phyloP scores from a whole-genome alignment of 2,113 vertebrate species.

The Oryzias woworae region DNA sequence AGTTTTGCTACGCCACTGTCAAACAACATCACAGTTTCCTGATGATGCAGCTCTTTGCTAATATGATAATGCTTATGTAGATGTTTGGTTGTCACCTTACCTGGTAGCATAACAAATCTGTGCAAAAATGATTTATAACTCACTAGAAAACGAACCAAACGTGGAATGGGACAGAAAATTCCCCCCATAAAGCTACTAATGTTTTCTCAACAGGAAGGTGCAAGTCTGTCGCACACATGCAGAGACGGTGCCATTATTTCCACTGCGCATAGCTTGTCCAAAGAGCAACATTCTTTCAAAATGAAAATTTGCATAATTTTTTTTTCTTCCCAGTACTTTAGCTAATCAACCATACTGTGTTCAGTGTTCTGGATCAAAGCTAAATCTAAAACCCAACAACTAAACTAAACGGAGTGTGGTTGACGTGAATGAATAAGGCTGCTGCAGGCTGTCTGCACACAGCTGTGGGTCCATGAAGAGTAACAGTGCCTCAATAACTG shows the following conservation, averaged over 20 bases:
- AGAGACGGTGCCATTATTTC: slow-evolving; percentile 40
- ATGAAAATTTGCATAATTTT: slow-evolving; percentile 36
- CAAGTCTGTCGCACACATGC: slow-evolving; percentile 30
- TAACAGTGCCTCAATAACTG: not conserved
- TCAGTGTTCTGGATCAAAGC: slow-evolving; percentile 38
- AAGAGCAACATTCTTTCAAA: slow-evolving; percentile 21
- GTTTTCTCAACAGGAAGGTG: slow-evolving; percentile 33
- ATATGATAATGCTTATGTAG: too few relatives aligned
- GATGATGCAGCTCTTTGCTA: not conserved
- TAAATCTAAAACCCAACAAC: slow-evolving; percentile 67
- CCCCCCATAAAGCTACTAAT: slow-evolving; percentile 37
- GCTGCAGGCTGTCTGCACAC: slow-evolving; percentile 34
- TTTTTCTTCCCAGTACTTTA: slow-evolving; percentile 45
- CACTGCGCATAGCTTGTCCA: slow-evolving; percentile 15
- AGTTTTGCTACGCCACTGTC: slow-evolving; percentile 7
- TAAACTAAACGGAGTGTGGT: slow-evolving; percentile 54
- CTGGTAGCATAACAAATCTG: too few relatives aligned
- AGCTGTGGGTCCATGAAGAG: slow-evolving; percentile 55
- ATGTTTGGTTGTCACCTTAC: too few relatives aligned
- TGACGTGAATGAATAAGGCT: slow-evolving; percentile 62
- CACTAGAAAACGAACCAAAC: not conserved
- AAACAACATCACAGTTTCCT: slow-evolving; percentile 8
- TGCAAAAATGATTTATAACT: too few relatives aligned
- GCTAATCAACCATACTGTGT: slow-evolving; percentile 53
- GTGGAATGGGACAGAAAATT: not conserved